Percentiles rank a stretch among this genome's conserved stretches.
Conservation (phyloP, 2,113 vertebrate species). For the Pan troglodytes region NHGRI_mPanTro3-v2.1_pri NC_072410.2:117515001-117515500, state of each 20-base stretch:
- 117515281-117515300: slow-evolving; percentile 59
- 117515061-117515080: not conserved
- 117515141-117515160: not conserved
- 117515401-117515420: slow-evolving; percentile 81
- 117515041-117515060: not conserved
- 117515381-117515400: slow-evolving; percentile 80
- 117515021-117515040: no score
- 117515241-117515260: not conserved
- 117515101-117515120: not conserved
- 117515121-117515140: not conserved
- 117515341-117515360: slow-evolving; percentile 67
- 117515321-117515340: slow-evolving; percentile 72
- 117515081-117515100: not conserved
- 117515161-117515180: not conserved
- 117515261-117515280: slow-evolving; percentile 69
- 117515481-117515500: slow-evolving; percentile 52
- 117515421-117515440: slow-evolving; percentile 80
- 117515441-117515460: slow-evolving; percentile 66
- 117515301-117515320: slow-evolving; percentile 67
- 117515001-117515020: accelerated
- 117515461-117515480: slow-evolving; percentile 62
- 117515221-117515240: not conserved
- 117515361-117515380: slow-evolving; percentile 78
- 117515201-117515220: not conserved
- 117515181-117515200: not conserved